Conservation (phyloP, 37 sponge, comb jelly and placozoan species). For the Halisarca cf. caerulea region DNA sequence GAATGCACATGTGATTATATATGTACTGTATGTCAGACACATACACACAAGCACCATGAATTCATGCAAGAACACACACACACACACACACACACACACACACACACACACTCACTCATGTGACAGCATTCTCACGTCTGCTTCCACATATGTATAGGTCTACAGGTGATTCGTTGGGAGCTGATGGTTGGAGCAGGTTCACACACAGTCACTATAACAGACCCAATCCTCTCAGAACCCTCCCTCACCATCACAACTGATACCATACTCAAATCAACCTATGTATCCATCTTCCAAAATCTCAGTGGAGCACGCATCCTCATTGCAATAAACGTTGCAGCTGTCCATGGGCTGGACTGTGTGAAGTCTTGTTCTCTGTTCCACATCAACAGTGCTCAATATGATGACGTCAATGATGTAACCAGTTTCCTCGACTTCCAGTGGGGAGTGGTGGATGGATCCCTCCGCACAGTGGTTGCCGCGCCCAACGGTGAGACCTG, state of each 20-base stretch:
- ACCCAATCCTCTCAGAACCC: background rate
- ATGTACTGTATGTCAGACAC: too few species aligned
- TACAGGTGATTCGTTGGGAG: conserved; percentile 1
- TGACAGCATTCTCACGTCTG: too few species aligned
- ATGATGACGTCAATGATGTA: background rate
- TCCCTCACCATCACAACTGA: background rate
- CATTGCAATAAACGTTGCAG: background rate
- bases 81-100: too few species aligned
- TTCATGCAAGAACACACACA: too few species aligned
- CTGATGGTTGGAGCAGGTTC: background rate
- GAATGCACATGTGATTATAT: too few species aligned
- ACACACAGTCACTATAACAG: background rate
- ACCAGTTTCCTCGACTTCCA: background rate
- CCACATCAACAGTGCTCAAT: conserved; percentile 14
- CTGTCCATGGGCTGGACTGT: background rate
- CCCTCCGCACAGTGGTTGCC: background rate
- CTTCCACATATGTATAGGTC: background rate
- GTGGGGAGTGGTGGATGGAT: background rate
- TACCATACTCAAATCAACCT: background rate
- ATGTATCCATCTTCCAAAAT: background rate
- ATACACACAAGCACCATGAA: too few species aligned
- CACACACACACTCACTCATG: too few species aligned
- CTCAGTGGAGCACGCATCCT: background rate
- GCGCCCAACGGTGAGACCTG: background rate
- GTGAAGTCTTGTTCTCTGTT: background rate